Evolutionary conservation across 2,113 vertebrate species (phyloP).

Genomic region (Lichenostomus cassidix): DNA sequence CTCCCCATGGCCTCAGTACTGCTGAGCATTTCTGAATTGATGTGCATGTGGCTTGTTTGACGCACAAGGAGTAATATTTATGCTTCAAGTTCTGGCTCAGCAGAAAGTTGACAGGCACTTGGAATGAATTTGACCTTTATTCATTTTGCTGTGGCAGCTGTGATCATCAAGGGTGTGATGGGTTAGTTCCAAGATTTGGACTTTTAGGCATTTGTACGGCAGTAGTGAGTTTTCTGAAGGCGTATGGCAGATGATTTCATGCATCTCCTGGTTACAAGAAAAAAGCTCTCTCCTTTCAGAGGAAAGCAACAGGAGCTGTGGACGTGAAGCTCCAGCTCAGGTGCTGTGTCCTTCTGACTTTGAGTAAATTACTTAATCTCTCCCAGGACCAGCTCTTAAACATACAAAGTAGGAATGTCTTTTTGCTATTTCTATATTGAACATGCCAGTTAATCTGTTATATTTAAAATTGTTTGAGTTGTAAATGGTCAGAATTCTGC

Average conservation of each 20-base stretch:
- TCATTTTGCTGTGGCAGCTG: not conserved
- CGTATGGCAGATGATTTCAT: not conserved
- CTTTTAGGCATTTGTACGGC: not conserved
- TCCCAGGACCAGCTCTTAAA: not conserved
- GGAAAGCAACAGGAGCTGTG: not conserved
- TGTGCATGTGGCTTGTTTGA: not conserved
- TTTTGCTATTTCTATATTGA: not conserved
- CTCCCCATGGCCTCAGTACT: not conserved
- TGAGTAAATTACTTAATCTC: not conserved
- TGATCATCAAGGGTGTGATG: not conserved
- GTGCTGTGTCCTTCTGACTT: not conserved
- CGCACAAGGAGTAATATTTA: not conserved
- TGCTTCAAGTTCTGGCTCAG: not conserved
- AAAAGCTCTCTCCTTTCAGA: not conserved
- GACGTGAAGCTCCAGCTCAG: not conserved
- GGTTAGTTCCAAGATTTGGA: not conserved
- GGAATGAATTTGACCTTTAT: slow-evolving; percentile 3
- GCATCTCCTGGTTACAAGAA: not conserved
- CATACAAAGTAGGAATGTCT: not conserved
- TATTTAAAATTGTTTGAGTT: not conserved
- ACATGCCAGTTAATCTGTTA: not conserved
- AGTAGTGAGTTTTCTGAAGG: not conserved
- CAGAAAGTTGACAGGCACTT: not conserved
- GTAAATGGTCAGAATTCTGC: not conserved
- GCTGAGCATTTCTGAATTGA: not conserved